Conservation (phyloP, 2,888 invertebrate species). For the Hyalella azteca region DNA sequence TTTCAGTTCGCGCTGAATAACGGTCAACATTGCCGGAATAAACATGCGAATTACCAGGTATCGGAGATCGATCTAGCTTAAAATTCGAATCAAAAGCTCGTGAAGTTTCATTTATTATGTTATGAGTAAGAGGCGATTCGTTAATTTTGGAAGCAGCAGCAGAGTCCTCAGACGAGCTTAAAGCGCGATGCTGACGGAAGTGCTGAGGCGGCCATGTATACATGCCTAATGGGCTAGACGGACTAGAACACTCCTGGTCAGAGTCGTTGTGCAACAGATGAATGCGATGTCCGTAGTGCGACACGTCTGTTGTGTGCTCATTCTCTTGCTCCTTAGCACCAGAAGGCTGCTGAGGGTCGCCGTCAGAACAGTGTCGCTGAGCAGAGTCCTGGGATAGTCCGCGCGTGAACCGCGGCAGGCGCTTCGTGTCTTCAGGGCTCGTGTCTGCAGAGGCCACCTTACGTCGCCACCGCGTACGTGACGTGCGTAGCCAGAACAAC, state of each 20-base stretch:
- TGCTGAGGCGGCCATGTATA: slow-evolving; percentile 58
- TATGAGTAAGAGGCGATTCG: neutral
- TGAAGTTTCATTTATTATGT: neutral
- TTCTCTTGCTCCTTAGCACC: neutral
- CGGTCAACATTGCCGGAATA: too few relatives aligned
- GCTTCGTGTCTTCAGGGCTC: slow-evolving; percentile 53
- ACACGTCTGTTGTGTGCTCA: slow-evolving; percentile 31
- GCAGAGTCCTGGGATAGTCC: slow-evolving; percentile 49
- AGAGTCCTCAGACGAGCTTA: slow-evolving; percentile 45
- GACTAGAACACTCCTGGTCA: slow-evolving; percentile 41
- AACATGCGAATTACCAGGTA: too few relatives aligned
- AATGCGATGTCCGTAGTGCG: slow-evolving; percentile 17
- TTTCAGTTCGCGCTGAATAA: too few relatives aligned
- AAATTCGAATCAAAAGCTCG: neutral
- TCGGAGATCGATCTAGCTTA: neutral
- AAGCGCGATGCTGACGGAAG: slow-evolving; percentile 51
- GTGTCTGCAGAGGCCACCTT: slow-evolving; percentile 58
- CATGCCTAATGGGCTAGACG: slow-evolving; percentile 56
- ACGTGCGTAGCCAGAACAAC: slow-evolving; percentile 55
- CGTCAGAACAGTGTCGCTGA: neutral
- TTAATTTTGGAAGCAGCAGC: neutral
- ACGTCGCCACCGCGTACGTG: slow-evolving; percentile 54
- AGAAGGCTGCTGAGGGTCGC: neutral
- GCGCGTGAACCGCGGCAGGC: slow-evolving; percentile 48
- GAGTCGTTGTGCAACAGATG: neutral